Percentiles rank a stretch among this genome's conserved stretches.
Evolutionary conservation across 2,888 invertebrate genomes (phyloP).

Genomic region (Aproaerema taeniolella): DNA sequence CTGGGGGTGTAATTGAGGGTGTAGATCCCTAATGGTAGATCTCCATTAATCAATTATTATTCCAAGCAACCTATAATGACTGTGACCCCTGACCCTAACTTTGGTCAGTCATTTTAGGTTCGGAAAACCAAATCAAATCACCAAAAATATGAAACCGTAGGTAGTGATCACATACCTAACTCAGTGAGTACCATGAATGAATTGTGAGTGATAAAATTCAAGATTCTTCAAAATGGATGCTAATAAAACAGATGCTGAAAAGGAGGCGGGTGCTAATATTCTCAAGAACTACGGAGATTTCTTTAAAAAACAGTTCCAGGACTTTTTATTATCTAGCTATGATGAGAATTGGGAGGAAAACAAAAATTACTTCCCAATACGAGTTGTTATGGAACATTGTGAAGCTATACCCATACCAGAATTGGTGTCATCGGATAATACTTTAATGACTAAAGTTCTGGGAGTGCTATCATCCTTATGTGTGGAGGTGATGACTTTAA

Average conservation of each 20-base stretch:
- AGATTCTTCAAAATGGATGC: too few species aligned
- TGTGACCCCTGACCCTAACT: too few species aligned
- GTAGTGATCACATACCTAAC: too few species aligned
- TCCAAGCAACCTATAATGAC: too few species aligned
- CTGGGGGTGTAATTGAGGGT: too few species aligned
- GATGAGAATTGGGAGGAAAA: constrained; percentile 45
- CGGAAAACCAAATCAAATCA: too few species aligned
- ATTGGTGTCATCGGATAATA: constrained; percentile 89
- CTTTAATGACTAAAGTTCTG: constrained; percentile 86
- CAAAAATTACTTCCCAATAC: constrained; percentile 53
- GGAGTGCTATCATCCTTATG: constrained; percentile 88
- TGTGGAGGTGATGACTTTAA: constrained; percentile 83
- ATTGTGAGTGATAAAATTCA: too few species aligned
- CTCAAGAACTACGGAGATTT: constrained; percentile 64
- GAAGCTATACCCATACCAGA: constrained; percentile 83
- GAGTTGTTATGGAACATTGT: constrained; percentile 56
- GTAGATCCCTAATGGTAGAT: too few species aligned
- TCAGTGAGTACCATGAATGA: too few species aligned
- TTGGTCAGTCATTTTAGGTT: too few species aligned
- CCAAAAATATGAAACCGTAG: too few species aligned
- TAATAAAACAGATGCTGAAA: constrained; percentile 51
- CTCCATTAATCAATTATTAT: too few species aligned
- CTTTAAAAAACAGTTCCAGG: constrained; percentile 62
- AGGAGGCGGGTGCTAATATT: constrained; percentile 57
- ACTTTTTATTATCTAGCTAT: constrained; percentile 35